A percentile compares a stretch with the other conserved stretches of the same genome.
Evolutionary conservation across 2,113 vertebrate genomes (phyloP).

Genomic region (Puffinus mauretanicus): DNA sequence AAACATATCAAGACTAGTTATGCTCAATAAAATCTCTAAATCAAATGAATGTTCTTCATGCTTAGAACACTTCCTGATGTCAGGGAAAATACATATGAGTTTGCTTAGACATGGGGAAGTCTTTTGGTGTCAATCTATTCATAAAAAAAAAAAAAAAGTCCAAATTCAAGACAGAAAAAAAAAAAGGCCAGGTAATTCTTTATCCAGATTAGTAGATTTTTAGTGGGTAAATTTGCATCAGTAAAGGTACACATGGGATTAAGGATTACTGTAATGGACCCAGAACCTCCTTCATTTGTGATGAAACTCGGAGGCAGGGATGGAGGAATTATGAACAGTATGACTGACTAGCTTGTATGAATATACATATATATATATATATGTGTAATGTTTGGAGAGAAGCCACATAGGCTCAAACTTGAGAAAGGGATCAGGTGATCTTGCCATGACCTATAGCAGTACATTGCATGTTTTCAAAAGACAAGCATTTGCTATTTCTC

Average conservation of each 20-base stretch:
- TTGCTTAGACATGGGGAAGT: slow-evolving; percentile 36
- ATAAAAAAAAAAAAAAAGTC: background rate
- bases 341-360: background rate
- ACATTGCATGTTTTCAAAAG: background rate
- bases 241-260: fast-evolving
- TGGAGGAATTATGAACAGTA: background rate
- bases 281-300: background rate
- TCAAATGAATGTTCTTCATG: slow-evolving; percentile 61
- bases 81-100: slow-evolving; percentile 49
- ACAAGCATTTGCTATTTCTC: background rate
- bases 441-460: background rate
- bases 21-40: slow-evolving; percentile 69
- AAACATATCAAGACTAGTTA: slow-evolving; percentile 71
- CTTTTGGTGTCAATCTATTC: slow-evolving; percentile 13
- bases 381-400: background rate
- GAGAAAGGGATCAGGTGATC: background rate
- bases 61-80: slow-evolving; percentile 62
- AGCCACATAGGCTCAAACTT: background rate
- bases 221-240: background rate
- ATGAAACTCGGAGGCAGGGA: background rate
- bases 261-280: background rate
- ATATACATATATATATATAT: background rate
- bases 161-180: background rate
- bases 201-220: background rate
- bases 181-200: background rate